Evolutionary conservation across 2,888 invertebrate species (phyloP).

Genomic region (Halictus ligatus): DNA sequence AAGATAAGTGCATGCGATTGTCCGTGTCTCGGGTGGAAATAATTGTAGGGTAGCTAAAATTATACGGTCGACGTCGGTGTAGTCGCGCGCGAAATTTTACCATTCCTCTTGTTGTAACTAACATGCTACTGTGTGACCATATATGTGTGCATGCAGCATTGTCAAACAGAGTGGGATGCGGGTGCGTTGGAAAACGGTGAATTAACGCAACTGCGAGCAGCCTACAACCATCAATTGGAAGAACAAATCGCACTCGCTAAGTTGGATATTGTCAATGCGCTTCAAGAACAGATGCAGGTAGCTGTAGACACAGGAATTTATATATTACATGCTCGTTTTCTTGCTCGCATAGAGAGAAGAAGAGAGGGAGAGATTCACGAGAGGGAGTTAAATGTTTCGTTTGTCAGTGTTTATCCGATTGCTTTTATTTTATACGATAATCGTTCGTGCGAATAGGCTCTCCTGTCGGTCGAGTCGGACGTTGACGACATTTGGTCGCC

Average conservation of each 20-base stretch:
- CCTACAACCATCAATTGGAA: slow-evolving; percentile 84
- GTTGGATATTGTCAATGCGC: slow-evolving; percentile 88
- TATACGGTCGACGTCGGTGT: background rate
- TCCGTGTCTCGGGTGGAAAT: background rate
- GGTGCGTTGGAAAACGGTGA: slow-evolving; percentile 77
- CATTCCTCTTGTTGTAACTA: slow-evolving; percentile 66
- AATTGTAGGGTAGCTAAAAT: slow-evolving; percentile 2
- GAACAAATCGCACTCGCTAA: slow-evolving; percentile 88
- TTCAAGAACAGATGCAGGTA: slow-evolving; percentile 92
- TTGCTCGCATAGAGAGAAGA: background rate
- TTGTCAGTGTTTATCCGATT: background rate
- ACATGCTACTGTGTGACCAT: slow-evolving; percentile 70
- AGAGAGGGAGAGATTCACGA: background rate
- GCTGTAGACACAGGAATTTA: slow-evolving; percentile 69
- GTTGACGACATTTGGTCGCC: slow-evolving; percentile 91
- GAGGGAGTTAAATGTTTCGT: background rate
- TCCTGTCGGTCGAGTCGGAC: slow-evolving; percentile 88
- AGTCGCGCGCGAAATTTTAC: background rate
- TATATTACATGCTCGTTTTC: background rate
- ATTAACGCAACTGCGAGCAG: slow-evolving; percentile 79
- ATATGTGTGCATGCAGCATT: slow-evolving; percentile 81
- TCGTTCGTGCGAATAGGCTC: slow-evolving; percentile 85
- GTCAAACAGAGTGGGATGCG: slow-evolving; percentile 82
- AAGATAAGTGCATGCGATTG: slow-evolving; percentile 28
- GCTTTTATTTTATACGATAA: background rate